These are phyloP conservation scores for Hermetia illucens DNA, from an alignment of 1,140 invertebrate species.

Conservation along the genomic window DNA sequence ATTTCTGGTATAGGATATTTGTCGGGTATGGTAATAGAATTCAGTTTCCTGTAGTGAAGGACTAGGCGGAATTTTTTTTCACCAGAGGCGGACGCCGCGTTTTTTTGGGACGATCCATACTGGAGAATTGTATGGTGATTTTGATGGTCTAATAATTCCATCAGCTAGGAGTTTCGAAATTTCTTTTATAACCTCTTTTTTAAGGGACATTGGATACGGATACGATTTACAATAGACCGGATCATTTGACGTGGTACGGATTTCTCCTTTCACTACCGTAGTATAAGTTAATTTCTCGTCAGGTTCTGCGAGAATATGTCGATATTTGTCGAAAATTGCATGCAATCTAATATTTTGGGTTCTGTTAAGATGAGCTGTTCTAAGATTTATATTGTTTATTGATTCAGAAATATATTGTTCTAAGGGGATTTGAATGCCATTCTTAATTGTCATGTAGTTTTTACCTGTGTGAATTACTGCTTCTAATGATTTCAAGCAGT, in stretches of 20 bases:
- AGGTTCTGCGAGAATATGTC: not conserved
- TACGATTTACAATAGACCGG: not conserved
- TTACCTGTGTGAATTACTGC: not conserved
- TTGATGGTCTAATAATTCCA: not conserved
- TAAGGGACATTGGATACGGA: not conserved
- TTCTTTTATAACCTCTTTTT: constrained; percentile 1
- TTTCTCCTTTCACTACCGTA: not conserved
- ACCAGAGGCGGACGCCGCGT: constrained; percentile 10
- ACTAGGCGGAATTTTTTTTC: constrained; percentile 13
- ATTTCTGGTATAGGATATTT: constrained; percentile 9
- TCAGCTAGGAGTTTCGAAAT: not conserved
- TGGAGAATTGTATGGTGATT: too few relatives aligned
- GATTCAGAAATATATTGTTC: not conserved
- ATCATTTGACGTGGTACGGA: not conserved
- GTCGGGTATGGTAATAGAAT: constrained; percentile 12
- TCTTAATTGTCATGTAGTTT: not conserved
- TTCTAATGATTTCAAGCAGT: not conserved
- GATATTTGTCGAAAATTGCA: not conserved
- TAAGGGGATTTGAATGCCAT: not conserved
- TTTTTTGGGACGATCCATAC: constrained; percentile 15
- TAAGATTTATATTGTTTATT: not conserved
- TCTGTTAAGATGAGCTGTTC: not conserved
- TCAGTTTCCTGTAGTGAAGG: constrained; percentile 14
- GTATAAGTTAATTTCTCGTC: constrained; percentile 1
- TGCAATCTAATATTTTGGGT: not conserved